These are phyloP conservation scores for Gallinago stenura DNA, from an alignment of 2,797 vertebrate species.

Conservation along the genomic window DNA sequence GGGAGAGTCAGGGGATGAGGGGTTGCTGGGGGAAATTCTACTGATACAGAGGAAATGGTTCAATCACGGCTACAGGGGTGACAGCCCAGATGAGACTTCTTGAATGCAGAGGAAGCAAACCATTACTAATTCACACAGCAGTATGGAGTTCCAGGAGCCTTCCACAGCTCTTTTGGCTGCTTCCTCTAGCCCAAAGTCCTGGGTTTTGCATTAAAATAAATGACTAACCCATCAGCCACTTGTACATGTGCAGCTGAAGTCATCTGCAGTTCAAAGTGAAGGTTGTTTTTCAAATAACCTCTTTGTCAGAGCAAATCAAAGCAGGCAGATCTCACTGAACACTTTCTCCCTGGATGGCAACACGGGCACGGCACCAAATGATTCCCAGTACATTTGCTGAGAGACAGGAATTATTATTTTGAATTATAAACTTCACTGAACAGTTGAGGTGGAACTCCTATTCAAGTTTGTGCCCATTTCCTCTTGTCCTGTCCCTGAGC, in stretches of 20 bases:
- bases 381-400: background rate
- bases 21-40: background rate
- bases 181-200: background rate
- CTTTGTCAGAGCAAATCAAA: background rate
- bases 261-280: background rate
- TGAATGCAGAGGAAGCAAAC: background rate
- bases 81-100: background rate
- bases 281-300: background rate
- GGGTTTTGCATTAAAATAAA: background rate
- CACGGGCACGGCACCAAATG: background rate
- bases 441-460: background rate
- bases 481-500: too few relatives aligned
- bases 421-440: background rate
- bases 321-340: background rate
- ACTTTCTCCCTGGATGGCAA: background rate
- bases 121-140: background rate
- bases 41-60: background rate
- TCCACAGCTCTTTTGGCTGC: background rate
- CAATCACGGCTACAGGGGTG: background rate
- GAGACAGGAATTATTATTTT: background rate
- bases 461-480: too few relatives aligned
- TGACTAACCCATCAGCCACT: background rate
- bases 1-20: accelerated
- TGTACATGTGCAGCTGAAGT: background rate
- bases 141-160: background rate